phyloP scores from a whole-genome alignment of 2,113 vertebrate species.

The Mormyrus iriodes region DNA sequence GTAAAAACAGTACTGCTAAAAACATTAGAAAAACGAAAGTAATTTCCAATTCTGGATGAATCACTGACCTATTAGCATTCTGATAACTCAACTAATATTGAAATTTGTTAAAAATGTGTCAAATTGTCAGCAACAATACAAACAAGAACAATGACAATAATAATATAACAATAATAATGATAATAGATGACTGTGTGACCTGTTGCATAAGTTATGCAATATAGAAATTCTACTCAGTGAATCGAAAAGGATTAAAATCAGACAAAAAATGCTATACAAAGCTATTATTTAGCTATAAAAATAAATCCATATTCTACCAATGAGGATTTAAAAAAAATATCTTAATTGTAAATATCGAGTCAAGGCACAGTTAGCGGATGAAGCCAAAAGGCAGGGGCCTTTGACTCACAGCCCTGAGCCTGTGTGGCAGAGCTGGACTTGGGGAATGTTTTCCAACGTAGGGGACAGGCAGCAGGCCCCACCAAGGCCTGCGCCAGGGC shows the following conservation, averaged over 20 bases:
- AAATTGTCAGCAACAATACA: not conserved
- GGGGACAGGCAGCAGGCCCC: not conserved
- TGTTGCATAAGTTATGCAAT: not conserved
- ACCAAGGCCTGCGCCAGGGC: not conserved
- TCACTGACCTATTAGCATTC: not conserved
- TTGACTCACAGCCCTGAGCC: not conserved
- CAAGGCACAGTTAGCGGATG: conserved; percentile 22
- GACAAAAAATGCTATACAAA: conserved; percentile 14
- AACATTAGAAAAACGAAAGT: not conserved
- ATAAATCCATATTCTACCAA: conserved; percentile 13
- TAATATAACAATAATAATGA: not conserved
- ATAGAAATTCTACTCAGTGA: not conserved
- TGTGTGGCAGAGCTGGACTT: not conserved
- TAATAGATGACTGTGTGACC: not conserved
- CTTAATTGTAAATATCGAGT: not conserved
- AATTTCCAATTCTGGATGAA: not conserved
- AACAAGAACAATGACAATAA: not conserved
- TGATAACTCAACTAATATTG: not conserved
- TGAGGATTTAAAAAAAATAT: conserved; percentile 1
- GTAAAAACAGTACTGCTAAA: not conserved
- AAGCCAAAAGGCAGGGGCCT: not conserved
- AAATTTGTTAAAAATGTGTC: not conserved
- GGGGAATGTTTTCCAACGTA: not conserved
- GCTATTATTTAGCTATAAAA: conserved; percentile 16
- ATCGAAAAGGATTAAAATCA: not conserved